A percentile compares a stretch with the other conserved stretches of the same genome.
Conservation (phyloP, 2,888 invertebrate species). For the Drosophila maculinotata region DNA sequence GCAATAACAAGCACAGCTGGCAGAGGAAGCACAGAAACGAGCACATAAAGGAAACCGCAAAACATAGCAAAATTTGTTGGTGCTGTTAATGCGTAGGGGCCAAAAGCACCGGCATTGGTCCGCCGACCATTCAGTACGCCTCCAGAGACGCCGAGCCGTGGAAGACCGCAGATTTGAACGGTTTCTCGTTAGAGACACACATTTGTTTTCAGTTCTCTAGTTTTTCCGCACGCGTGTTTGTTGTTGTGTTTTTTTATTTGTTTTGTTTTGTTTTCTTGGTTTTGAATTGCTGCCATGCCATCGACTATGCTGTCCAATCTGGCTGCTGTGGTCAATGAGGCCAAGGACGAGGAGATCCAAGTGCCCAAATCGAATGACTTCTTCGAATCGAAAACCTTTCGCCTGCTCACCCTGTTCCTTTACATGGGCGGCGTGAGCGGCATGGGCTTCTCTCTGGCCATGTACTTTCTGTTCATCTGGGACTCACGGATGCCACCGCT, state of each 20-base stretch:
- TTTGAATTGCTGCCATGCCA: slow-evolving; percentile 14
- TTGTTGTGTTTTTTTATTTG: slow-evolving; percentile 1
- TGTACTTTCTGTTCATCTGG: slow-evolving; percentile 84
- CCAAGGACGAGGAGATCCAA: slow-evolving; percentile 76
- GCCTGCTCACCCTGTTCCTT: slow-evolving; percentile 78
- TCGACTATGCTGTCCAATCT: slow-evolving; percentile 34
- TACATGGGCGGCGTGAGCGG: slow-evolving; percentile 83
- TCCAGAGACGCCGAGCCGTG: slow-evolving; percentile 56
- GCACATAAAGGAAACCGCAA: slow-evolving; percentile 29
- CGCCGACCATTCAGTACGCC: slow-evolving; percentile 58
- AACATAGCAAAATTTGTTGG: slow-evolving; percentile 27
- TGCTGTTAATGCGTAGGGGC: slow-evolving; percentile 18
- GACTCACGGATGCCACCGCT: slow-evolving; percentile 84
- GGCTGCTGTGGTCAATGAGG: slow-evolving; percentile 60
- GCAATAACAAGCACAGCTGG: slow-evolving; percentile 18
- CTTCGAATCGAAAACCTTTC: slow-evolving; percentile 82
- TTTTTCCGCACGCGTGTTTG: slow-evolving; percentile 3
- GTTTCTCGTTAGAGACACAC: too few species aligned
- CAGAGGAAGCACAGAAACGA: slow-evolving; percentile 8
- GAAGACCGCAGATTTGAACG: slow-evolving; percentile 51
- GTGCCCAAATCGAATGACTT: slow-evolving; percentile 79
- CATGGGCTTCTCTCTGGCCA: slow-evolving; percentile 82
- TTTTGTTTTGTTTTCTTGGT: background rate
- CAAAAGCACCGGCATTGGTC: slow-evolving; percentile 17
- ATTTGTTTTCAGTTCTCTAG: too few species aligned